These are phyloP conservation scores for Amphiprion percula DNA, from an alignment of 2,113 vertebrate species.

Conservation along the genomic window DNA sequence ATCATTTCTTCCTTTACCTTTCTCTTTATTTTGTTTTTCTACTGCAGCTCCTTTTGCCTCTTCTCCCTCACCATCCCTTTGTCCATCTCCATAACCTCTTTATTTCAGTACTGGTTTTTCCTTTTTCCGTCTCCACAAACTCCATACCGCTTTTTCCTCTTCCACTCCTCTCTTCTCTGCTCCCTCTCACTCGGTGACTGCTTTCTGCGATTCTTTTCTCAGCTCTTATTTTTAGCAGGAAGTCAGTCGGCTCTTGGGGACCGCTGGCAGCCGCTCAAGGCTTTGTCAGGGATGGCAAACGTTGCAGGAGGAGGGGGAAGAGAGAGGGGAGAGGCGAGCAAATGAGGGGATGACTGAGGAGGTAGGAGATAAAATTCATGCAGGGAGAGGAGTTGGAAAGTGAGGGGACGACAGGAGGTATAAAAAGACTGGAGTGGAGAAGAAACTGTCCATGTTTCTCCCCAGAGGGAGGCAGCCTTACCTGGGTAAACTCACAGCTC, in stretches of 20 bases:
- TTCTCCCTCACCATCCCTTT: background rate
- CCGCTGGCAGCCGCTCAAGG: conserved; percentile 69
- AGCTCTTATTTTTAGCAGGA: conserved; percentile 73
- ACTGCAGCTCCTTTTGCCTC: background rate
- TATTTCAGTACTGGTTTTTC: background rate
- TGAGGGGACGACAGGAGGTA: conserved; percentile 19
- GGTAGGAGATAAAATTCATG: conserved; percentile 35
- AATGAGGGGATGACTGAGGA: conserved; percentile 8
- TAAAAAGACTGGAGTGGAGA: conserved; percentile 1
- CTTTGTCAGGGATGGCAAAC: conserved; percentile 60
- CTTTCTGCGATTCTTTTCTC: conserved; percentile 31
- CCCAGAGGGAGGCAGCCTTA: conserved; percentile 18
- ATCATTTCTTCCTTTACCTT: background rate
- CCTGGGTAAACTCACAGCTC: conserved; percentile 36
- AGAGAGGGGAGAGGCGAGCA: background rate
- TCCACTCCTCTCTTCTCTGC: conserved; percentile 18
- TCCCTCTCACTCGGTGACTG: conserved; percentile 43
- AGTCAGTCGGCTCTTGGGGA: conserved; percentile 60
- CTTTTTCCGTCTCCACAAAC: background rate
- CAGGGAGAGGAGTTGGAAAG: conserved; percentile 17
- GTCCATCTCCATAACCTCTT: background rate
- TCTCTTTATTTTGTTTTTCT: background rate
- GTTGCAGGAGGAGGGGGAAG: conserved; percentile 31
- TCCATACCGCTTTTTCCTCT: conserved; percentile 8
- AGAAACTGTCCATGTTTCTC: conserved; percentile 1